phyloP scores from a whole-genome alignment of 2,888 invertebrate genomes.

The Nasonia oneida region DNA sequence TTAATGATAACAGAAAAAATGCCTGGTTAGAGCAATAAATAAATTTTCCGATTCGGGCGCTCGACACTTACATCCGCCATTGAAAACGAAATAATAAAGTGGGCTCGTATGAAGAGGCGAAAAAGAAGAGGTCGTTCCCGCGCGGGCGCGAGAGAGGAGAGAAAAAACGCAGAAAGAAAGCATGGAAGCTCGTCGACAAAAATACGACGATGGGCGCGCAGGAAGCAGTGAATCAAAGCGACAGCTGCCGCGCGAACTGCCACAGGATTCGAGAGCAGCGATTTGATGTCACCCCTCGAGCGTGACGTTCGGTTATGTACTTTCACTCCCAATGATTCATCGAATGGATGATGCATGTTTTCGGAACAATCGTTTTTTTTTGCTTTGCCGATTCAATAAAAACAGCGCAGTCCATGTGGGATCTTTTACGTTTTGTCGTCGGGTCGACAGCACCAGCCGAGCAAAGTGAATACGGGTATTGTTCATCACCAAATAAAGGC shows the following conservation, averaged over 20 bases:
- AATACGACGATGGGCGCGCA: slow-evolving; percentile 71
- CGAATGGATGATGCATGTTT: slow-evolving; percentile 41
- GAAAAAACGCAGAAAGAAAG: slow-evolving; percentile 58
- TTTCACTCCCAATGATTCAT: slow-evolving; percentile 55
- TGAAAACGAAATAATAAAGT: slow-evolving; percentile 63
- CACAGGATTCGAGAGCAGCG: slow-evolving; percentile 65
- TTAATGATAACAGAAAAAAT: background rate
- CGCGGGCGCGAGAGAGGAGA: slow-evolving; percentile 44
- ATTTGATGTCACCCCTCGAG: slow-evolving; percentile 64
- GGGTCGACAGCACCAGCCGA: background rate
- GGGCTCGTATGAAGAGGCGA: slow-evolving; percentile 41
- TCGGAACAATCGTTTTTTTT: slow-evolving; percentile 17
- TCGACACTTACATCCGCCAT: background rate
- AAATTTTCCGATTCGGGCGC: slow-evolving; percentile 35
- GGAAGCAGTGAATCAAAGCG: slow-evolving; percentile 77
- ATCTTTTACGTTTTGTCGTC: slow-evolving; percentile 16
- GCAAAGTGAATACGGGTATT: no score
- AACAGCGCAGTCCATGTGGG: background rate
- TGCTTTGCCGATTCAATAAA: slow-evolving; percentile 6
- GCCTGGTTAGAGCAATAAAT: background rate
- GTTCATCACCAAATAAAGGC: background rate
- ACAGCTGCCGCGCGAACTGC: slow-evolving; percentile 68
- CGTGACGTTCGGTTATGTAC: slow-evolving; percentile 4
- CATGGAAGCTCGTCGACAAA: slow-evolving; percentile 66
- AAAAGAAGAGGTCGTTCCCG: slow-evolving; percentile 43